Evolutionary conservation across 2,797 vertebrate genomes (phyloP).

Genomic region (Hypotaenidia okinawae): DNA sequence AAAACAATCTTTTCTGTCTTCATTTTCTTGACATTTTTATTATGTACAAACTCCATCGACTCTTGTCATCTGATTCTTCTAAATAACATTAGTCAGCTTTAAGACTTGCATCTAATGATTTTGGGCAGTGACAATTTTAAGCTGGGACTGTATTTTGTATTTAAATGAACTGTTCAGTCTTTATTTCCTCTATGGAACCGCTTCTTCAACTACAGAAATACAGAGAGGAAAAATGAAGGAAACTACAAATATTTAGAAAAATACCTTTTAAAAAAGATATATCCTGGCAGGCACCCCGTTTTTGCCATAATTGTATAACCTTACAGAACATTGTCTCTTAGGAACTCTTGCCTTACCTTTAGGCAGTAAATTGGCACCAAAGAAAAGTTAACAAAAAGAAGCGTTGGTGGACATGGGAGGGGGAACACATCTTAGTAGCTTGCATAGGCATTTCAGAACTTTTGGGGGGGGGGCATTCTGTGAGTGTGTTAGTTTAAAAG

Average conservation of each 20-base stretch:
- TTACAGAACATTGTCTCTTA: not conserved
- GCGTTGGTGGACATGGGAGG: not conserved
- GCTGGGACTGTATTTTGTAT: not conserved
- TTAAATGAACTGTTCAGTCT: not conserved
- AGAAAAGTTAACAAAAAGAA: constrained; percentile 22
- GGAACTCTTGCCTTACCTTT: not conserved
- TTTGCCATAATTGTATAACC: not conserved
- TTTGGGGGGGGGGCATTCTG: not conserved
- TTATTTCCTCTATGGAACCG: not conserved
- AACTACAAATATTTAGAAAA: not conserved
- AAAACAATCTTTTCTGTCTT: not conserved
- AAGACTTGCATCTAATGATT: not conserved
- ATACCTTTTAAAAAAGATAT: not conserved
- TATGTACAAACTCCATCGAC: not conserved
- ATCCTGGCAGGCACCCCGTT: not conserved
- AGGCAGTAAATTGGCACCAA: not conserved
- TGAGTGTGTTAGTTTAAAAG: constrained; percentile 75
- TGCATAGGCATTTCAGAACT: constrained; percentile 44
- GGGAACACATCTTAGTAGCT: not conserved
- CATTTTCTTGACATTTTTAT: constrained; percentile 37
- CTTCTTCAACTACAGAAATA: not conserved
- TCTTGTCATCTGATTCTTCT: not conserved
- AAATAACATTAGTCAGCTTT: not conserved
- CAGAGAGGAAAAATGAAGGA: not conserved
- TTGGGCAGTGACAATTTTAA: not conserved